A percentile compares a stretch with the other conserved stretches of the same genome.
These are phyloP conservation scores for Brachystomella parvula DNA, from an alignment of 1,140 invertebrate genomes.

Conservation along the genomic window DNA sequence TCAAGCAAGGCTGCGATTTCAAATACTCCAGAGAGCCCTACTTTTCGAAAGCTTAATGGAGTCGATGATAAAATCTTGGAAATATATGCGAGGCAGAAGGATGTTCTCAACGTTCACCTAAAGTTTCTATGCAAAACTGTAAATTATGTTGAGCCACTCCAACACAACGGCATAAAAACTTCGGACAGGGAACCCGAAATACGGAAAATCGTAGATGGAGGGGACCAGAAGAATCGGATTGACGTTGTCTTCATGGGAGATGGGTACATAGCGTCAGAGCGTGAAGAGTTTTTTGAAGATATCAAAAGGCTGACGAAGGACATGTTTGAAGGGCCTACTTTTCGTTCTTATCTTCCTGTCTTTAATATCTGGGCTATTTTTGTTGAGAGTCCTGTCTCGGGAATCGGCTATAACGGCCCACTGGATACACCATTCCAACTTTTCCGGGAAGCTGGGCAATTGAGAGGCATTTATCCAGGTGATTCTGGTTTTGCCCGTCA, in stretches of 20 bases:
- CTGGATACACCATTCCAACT: constrained; percentile 29
- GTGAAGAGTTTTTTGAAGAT: constrained; percentile 29
- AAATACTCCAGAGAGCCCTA: not conserved
- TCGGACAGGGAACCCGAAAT: constrained; percentile 7
- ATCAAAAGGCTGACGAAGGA: constrained; percentile 22
- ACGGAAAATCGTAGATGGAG: constrained; percentile 24
- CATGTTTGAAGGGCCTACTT: constrained; percentile 34
- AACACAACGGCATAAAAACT: not conserved
- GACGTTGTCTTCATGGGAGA: constrained; percentile 37
- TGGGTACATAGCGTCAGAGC: constrained; percentile 21
- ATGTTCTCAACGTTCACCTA: constrained; percentile 11
- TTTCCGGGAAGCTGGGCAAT: constrained; percentile 22
- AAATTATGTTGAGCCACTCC: not conserved
- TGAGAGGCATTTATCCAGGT: constrained; percentile 26
- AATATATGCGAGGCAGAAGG: constrained; percentile 19
- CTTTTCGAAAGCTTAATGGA: not conserved
- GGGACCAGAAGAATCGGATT: constrained; percentile 27
- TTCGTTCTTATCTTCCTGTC: constrained; percentile 24
- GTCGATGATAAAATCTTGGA: constrained; percentile 14
- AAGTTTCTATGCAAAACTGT: constrained; percentile 19
- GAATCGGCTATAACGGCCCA: constrained; percentile 34
- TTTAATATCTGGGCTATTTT: constrained; percentile 37
- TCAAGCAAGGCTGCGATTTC: not conserved
- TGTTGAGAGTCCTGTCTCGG: constrained; percentile 29
- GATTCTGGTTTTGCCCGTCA: constrained; percentile 20